These are phyloP conservation scores for Pemphredon lugubris DNA, from an alignment of 2,888 invertebrate species.

Conservation along the genomic window DNA sequence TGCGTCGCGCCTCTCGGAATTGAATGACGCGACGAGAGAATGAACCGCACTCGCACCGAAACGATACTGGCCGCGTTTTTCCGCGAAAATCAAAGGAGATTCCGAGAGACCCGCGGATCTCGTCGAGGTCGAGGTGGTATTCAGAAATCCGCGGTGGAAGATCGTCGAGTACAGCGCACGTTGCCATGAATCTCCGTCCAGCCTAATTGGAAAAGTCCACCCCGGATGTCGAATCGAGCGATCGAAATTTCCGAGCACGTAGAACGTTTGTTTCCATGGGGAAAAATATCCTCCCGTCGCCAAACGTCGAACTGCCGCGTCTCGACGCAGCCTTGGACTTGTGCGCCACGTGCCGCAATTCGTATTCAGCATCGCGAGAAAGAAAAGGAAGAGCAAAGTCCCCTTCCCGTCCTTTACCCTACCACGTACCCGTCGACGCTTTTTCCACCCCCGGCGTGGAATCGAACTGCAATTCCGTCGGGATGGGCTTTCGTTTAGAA, in stretches of 20 bases:
- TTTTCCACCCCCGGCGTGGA: slow-evolving; percentile 21
- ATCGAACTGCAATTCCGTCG: slow-evolving; percentile 47
- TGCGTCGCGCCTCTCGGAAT: no score
- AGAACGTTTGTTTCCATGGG: slow-evolving; percentile 65
- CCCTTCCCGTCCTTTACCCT: slow-evolving; percentile 17
- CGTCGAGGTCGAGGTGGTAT: slow-evolving; percentile 6
- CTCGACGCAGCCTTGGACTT: slow-evolving; percentile 35
- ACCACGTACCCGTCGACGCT: slow-evolving; percentile 19
- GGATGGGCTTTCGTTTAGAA: slow-evolving; percentile 31
- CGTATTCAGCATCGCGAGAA: slow-evolving; percentile 57
- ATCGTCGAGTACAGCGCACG: slow-evolving; percentile 16
- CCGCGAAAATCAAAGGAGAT: no score
- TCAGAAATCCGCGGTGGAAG: slow-evolving; percentile 13
- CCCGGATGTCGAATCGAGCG: slow-evolving; percentile 33
- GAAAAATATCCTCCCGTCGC: slow-evolving; percentile 60
- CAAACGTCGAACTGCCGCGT: slow-evolving; percentile 31
- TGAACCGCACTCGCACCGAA: no score
- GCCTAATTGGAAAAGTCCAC: slow-evolving; percentile 73
- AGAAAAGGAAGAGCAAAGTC: slow-evolving; percentile 34
- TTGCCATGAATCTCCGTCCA: slow-evolving; percentile 67
- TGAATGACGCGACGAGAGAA: no score
- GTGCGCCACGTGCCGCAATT: slow-evolving; percentile 59
- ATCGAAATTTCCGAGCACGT: slow-evolving; percentile 68
- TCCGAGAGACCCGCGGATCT: no score
- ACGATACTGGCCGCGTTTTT: no score